Conservation (phyloP, 2,888 invertebrate species). For the Andrena marginata region DNA sequence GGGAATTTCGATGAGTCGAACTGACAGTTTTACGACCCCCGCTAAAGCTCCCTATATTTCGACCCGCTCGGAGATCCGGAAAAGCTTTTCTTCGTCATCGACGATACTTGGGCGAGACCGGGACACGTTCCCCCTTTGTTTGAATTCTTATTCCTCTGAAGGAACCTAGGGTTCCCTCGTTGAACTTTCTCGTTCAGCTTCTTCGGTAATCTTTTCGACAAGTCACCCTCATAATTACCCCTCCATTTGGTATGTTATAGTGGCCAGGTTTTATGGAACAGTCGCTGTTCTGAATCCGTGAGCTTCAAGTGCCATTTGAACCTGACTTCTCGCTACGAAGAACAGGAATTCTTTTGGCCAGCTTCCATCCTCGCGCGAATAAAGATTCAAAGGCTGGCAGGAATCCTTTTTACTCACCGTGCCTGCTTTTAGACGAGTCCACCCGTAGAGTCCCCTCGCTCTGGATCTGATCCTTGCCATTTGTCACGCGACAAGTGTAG, state of each 20-base stretch:
- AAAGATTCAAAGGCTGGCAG: neutral
- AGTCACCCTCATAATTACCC: too few species aligned
- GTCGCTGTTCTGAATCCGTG: too few species aligned
- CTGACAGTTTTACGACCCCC: slow-evolving; percentile 68
- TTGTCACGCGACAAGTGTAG: slow-evolving; percentile 79
- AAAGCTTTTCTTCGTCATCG: slow-evolving; percentile 64
- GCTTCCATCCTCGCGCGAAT: too few species aligned
- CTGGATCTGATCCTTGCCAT: slow-evolving; percentile 79
- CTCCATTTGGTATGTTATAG: too few species aligned
- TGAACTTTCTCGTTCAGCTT: too few species aligned
- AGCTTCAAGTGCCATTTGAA: too few species aligned
- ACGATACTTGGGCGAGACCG: slow-evolving; percentile 19
- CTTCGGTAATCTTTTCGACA: too few species aligned
- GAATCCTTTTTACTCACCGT: slow-evolving; percentile 62
- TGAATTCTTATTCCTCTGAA: slow-evolving; percentile 8
- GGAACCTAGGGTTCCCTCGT: too few species aligned
- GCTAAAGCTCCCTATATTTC: slow-evolving; percentile 60
- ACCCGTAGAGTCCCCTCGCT: slow-evolving; percentile 78
- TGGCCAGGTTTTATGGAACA: too few species aligned
- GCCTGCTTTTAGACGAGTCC: slow-evolving; percentile 69
- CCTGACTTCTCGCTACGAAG: too few species aligned
- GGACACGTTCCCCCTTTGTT: slow-evolving; percentile 11
- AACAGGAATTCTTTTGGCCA: too few species aligned
- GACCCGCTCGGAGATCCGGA: slow-evolving; percentile 47
- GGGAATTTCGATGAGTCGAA: slow-evolving; percentile 64